These are phyloP conservation scores for Mohoua ochrocephala DNA, from an alignment of 2,113 vertebrate genomes.

Conservation along the genomic window DNA sequence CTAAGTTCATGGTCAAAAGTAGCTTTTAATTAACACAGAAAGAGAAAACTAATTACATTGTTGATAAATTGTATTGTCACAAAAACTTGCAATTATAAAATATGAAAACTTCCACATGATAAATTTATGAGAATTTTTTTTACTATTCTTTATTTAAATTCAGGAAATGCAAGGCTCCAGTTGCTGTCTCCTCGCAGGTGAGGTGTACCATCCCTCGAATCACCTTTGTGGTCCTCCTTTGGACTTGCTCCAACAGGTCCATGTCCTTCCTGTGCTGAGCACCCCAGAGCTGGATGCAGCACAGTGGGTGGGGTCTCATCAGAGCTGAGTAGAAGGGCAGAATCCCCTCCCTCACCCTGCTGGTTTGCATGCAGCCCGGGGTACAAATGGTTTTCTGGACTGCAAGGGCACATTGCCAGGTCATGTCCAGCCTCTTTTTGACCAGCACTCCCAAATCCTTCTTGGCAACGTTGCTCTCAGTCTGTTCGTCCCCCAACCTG, in stretches of 20 bases:
- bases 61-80: background rate
- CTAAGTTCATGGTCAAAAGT: background rate
- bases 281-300: too few relatives aligned
- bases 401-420: background rate
- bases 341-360: fast-evolving
- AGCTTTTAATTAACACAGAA: background rate
- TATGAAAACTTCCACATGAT: background rate
- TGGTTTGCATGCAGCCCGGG: background rate
- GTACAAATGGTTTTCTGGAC: background rate
- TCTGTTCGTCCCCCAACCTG: background rate
- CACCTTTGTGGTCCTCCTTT: background rate
- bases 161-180: background rate
- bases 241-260: background rate
- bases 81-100: background rate
- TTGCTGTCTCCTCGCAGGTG: background rate
- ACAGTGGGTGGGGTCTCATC: too few relatives aligned
- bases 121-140: background rate
- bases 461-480: background rate
- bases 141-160: background rate
- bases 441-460: background rate
- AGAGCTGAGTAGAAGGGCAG: background rate
- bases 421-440: background rate
- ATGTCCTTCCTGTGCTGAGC: background rate
- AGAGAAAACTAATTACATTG: background rate
- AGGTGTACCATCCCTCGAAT: background rate